Evolutionary conservation across 2,797 vertebrate species (phyloP).

Genomic region (Scomberomorus guttatus): DNA sequence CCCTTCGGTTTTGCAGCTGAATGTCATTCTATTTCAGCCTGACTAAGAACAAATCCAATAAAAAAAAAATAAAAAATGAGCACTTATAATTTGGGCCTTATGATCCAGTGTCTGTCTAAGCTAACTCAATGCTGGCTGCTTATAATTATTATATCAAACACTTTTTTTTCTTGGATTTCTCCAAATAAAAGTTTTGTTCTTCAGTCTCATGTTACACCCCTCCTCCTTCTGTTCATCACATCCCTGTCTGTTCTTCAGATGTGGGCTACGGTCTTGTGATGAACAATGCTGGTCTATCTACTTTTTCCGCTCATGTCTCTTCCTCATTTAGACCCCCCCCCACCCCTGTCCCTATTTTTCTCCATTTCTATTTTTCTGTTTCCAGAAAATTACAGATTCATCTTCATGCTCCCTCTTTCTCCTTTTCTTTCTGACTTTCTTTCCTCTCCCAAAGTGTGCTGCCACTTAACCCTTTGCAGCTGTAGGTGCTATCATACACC

Average conservation of each 20-base stretch:
- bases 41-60: slow-evolving; percentile 31
- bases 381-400: background rate
- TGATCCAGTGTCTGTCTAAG: slow-evolving; percentile 38
- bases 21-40: background rate
- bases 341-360: background rate
- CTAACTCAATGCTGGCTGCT: slow-evolving; percentile 55
- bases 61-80: background rate
- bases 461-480: background rate
- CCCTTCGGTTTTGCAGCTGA: background rate
- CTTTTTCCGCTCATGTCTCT: slow-evolving; percentile 4
- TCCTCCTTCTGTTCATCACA: slow-evolving; percentile 26
- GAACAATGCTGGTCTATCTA: slow-evolving; percentile 44
- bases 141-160: slow-evolving; percentile 42
- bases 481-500: slow-evolving; percentile 36
- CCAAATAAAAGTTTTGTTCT: slow-evolving; percentile 34
- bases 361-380: background rate
- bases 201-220: slow-evolving; percentile 25
- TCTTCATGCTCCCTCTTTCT: background rate
- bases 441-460: background rate
- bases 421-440: background rate
- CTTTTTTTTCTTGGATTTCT: slow-evolving; percentile 11
- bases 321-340: background rate
- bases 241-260: slow-evolving; percentile 31
- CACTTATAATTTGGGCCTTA: slow-evolving; percentile 34
- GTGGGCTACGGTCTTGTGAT: slow-evolving; percentile 67